A percentile compares a stretch with the other conserved stretches of the same genome.
Conservation (phyloP, 2,797 vertebrate genomes). For the Myotis daubentonii region DNA sequence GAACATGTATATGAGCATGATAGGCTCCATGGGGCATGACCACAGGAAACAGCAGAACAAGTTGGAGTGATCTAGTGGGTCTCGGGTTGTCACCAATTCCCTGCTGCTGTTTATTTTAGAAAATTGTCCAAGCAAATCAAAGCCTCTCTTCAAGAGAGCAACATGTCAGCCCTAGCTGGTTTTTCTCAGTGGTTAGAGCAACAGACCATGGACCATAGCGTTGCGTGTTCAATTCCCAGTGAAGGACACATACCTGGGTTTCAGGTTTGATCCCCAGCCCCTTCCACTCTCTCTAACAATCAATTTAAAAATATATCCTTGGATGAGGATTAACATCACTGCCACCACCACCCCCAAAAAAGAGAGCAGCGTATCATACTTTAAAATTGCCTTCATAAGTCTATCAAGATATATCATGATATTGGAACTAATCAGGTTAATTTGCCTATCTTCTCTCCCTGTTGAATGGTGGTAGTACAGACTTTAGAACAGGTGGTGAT, state of each 20-base stretch:
- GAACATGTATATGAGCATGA: background rate
- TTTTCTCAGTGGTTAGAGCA: too few species aligned
- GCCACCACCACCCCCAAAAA: too few species aligned
- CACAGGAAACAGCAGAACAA: background rate
- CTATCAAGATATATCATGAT: accelerated
- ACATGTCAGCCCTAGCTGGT: background rate
- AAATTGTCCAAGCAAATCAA: background rate
- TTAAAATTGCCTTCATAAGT: background rate
- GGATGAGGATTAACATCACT: too few species aligned
- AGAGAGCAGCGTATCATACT: background rate
- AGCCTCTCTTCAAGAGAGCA: conserved; percentile 21
- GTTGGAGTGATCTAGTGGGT: background rate
- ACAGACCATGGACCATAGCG: too few species aligned
- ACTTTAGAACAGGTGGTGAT: background rate
- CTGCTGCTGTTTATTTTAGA: background rate
- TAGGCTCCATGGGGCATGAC: background rate
- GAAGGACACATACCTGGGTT: too few species aligned
- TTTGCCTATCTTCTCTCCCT: background rate
- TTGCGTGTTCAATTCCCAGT: too few species aligned
- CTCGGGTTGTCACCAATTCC: background rate
- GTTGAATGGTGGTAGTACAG: background rate
- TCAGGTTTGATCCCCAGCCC: too few species aligned
- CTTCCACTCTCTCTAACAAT: too few species aligned
- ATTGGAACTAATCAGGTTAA: background rate
- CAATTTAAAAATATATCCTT: too few species aligned